These are phyloP conservation scores for Ectropis crepuscularia DNA, from an alignment of 2,888 invertebrate species.

Conservation along the genomic window DNA sequence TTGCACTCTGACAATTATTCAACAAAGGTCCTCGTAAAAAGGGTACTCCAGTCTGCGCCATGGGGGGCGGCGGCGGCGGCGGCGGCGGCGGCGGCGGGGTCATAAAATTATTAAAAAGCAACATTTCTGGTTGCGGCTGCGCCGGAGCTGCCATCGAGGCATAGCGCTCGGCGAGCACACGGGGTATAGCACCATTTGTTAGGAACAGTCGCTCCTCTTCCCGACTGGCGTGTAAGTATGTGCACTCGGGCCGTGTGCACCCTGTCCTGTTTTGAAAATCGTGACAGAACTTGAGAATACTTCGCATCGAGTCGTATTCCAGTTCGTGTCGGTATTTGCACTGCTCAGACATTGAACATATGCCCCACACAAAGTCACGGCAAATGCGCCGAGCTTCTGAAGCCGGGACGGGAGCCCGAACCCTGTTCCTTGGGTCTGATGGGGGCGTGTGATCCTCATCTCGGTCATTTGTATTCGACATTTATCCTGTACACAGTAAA, in stretches of 20 bases:
- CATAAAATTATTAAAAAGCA: slow-evolving; percentile 17
- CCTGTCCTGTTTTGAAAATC: slow-evolving; percentile 70
- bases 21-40: neutral
- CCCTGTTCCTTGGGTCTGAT: slow-evolving; percentile 47
- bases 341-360: slow-evolving; percentile 61
- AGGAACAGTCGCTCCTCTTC: slow-evolving; percentile 68
- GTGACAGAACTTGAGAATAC: slow-evolving; percentile 70
- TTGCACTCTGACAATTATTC: slow-evolving; percentile 27
- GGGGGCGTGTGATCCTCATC: slow-evolving; percentile 66
- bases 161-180: slow-evolving; percentile 64
- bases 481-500: slow-evolving; percentile 45
- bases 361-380: slow-evolving; percentile 71
- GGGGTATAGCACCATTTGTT: slow-evolving; percentile 60
- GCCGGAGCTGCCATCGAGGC: slow-evolving; percentile 47
- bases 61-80: slow-evolving; percentile 47
- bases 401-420: slow-evolving; percentile 34
- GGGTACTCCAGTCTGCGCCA: slow-evolving; percentile 6
- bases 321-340: slow-evolving; percentile 68
- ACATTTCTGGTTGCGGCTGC: neutral
- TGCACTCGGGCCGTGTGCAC: slow-evolving; percentile 65
- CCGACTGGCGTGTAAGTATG: slow-evolving; percentile 65
- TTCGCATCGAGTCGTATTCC: slow-evolving; percentile 66
- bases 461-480: slow-evolving; percentile 57
- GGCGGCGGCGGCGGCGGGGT: slow-evolving; percentile 47
- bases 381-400: slow-evolving; percentile 52